Conservation (phyloP, 2,113 vertebrate genomes). For the Phaetusa simplex region DNA sequence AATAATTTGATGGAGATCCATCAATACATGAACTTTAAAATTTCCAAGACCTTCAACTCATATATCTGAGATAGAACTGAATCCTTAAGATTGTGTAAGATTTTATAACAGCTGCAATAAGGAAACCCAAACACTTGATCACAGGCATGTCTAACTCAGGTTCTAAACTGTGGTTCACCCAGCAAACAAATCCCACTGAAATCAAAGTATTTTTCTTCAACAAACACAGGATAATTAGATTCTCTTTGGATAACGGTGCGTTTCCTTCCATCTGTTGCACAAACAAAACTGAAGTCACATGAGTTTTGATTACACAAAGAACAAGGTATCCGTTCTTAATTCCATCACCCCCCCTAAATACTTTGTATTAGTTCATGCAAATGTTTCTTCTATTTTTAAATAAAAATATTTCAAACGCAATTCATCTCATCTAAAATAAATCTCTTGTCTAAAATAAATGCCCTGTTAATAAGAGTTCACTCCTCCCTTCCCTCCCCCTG, state of each 20-base stretch:
- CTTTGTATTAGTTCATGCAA: background rate
- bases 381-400: background rate
- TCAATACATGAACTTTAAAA: background rate
- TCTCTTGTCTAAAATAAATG: background rate
- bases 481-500: background rate
- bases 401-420: background rate
- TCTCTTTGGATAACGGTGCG: background rate
- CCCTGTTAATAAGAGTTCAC: background rate
- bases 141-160: background rate
- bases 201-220: background rate
- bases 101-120: background rate
- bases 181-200: background rate
- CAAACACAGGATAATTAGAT: background rate
- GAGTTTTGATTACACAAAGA: background rate
- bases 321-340: background rate
- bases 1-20: background rate
- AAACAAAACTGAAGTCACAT: background rate
- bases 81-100: background rate
- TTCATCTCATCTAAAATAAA: background rate
- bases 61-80: background rate
- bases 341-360: background rate
- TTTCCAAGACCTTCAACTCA: background rate
- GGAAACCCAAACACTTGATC: background rate
- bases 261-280: background rate
- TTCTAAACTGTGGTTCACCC: background rate